Evolutionary conservation across 2,888 invertebrate species (phyloP), one percentile per base, ranked within the genome.

Genomic region (Caenorhabditis virilis): DNA sequence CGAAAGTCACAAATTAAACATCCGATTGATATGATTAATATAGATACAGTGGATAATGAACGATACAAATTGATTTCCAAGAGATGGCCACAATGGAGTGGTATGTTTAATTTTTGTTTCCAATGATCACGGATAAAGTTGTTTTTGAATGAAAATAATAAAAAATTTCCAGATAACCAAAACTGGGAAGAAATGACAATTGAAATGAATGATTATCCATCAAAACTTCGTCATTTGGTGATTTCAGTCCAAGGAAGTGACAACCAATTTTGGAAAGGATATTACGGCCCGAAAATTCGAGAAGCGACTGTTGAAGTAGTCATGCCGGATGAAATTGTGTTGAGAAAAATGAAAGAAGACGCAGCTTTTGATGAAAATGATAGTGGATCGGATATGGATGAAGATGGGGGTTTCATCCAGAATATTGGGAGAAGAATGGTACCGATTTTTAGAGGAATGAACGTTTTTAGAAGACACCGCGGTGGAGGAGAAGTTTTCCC

Each of bases 241-340:
- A 23, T 42, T 23, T 11, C 22, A 22, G 23, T 22, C 7, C 23
- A 22, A 5, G 42, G 42, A 23, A 42, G 23, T 5, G 42, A 42
- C 23, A 23, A 22, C 4, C 42, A 42, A 42, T 42, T 42, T 23
- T 42, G 42, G 42, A 42, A 42, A 23, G 42, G 42, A 9, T 42
- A 7, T 42, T 42, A 13, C 22, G 42, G 42, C 5, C 42, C 42
- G 23, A 42, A 42, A 42, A 23, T 42, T 7, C 23, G 23, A 20
- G 23, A 42, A 9, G 13, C 22, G 2, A 11, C 18, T 11, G 3
- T 42, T 9, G 9, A 23, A 9, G 23, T 42, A 4, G 23, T 23
- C 2, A 11, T 42, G 23, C 42, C 42, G 13, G 23, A 42, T 9
- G 23, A 42, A 15, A 13, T 30, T 6, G 13, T 13, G 30, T 30